phyloP scores from a whole-genome alignment of 1,140 invertebrate genomes.

The Drosophila bocki region DNA sequence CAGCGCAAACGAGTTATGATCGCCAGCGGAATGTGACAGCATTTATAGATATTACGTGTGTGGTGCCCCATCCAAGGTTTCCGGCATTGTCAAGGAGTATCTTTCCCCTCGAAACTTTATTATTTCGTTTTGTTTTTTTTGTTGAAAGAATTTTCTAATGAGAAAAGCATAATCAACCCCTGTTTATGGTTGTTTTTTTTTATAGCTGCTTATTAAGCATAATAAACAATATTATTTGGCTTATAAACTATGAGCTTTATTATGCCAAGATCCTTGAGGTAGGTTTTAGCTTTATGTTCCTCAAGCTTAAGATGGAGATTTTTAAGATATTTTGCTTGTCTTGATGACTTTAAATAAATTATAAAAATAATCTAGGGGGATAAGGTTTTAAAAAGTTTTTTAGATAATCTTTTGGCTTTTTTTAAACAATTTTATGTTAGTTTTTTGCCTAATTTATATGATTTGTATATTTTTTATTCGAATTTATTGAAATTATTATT shows the following conservation, averaged over 20 bases:
- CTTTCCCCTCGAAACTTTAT: neutral
- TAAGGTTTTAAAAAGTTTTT: neutral
- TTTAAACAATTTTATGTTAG: too few relatives aligned
- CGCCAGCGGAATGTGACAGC: slow-evolving; percentile 27
- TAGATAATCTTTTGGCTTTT: neutral
- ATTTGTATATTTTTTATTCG: too few relatives aligned
- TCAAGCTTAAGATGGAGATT: neutral
- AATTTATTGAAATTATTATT: too few relatives aligned
- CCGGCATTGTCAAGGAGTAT: slow-evolving; percentile 6
- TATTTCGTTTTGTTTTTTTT: neutral
- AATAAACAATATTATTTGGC: neutral
- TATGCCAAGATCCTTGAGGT: neutral
- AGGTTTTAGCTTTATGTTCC: neutral
- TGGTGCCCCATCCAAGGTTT: slow-evolving; percentile 9
- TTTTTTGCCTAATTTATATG: too few relatives aligned
- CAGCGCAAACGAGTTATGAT: slow-evolving; percentile 42
- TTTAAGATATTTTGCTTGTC: neutral
- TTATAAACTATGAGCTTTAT: neutral
- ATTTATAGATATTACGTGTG: slow-evolving; percentile 48
- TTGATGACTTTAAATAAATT: neutral
- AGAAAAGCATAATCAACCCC: neutral
- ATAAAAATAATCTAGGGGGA: neutral
- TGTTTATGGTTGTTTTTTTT: neutral
- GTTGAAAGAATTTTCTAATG: neutral
- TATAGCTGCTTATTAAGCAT: slow-evolving; percentile 5